Evolutionary conservation across 2,797 vertebrate species (phyloP), one percentile per base, ranked within the genome.

Genomic region (Adrianichthys oophorus): DNA sequence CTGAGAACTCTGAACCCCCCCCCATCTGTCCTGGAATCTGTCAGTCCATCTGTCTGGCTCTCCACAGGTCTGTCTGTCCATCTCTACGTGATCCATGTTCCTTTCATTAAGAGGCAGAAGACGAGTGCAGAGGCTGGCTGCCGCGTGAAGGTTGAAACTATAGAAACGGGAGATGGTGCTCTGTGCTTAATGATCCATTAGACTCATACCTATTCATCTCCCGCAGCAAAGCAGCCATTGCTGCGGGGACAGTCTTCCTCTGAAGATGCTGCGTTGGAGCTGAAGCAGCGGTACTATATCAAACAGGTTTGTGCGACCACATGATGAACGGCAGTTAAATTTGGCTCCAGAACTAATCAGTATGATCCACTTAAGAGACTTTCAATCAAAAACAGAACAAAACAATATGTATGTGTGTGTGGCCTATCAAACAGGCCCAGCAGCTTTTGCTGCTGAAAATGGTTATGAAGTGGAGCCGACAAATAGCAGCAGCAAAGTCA

Each of bases 131-230:
- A 52, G 57, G 70, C 64, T 56, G 85, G 72, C 73, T 75, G 66
- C 83, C 75, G 83, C 78, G 75, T 86, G 85, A 88, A 88, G 87
- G 86, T 84, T 87, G 84, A 84, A 86, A 77, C 74, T 72, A 68
- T 60, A 85, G 78, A 83, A 79, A 74, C 32, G 61, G 53, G 64
- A 82, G 76, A 78, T 71, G 73, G 67, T 49, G 59, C 79, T 78
- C 78, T 41, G 73, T 82, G 86, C 85, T 89, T 89, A 89, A 89
- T 88, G 87, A 85, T 79, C 84, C 80, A 70, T 72, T 82, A 75
- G 86, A 85, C 85, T 81, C 83, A 82, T 65, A 84, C 65, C 82
- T 75, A 87, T 89, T 81, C 83, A 82, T 90, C 84, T 87, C 79
- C 70, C 56, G 56, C 45, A 59, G 70, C 73, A 77, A 63, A 84